These are phyloP conservation scores for Drosophila sp. DNA, from an alignment of 1,140 invertebrate genomes.

Conservation along the genomic window DNA sequence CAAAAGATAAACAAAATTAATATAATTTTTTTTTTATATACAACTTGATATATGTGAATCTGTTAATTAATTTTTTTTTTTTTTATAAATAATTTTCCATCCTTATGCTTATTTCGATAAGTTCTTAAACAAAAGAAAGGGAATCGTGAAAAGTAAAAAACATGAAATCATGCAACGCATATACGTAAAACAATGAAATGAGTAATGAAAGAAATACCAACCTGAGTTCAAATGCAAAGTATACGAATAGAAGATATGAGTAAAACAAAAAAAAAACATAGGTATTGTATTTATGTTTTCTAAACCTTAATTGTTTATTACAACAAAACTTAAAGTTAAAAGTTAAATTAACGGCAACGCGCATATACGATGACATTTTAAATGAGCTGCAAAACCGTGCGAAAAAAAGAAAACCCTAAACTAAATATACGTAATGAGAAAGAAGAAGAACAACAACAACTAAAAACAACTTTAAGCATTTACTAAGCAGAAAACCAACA, in stretches of 20 bases:
- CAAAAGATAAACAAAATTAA: slow-evolving; percentile 19
- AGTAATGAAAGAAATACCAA: slow-evolving; percentile 68
- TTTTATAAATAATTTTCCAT: slow-evolving; percentile 42
- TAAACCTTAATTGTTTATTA: slow-evolving; percentile 23
- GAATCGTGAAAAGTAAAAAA: not conserved
- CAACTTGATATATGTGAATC: not conserved
- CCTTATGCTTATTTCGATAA: slow-evolving; percentile 27
- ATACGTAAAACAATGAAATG: slow-evolving; percentile 69
- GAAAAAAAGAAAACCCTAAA: slow-evolving; percentile 45
- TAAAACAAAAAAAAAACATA: slow-evolving; percentile 26
- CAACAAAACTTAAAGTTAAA: slow-evolving; percentile 67
- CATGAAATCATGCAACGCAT: slow-evolving; percentile 63
- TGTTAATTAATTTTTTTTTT: slow-evolving; percentile 26
- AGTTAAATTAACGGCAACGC: slow-evolving; percentile 72
- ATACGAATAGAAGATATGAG: slow-evolving; percentile 79
- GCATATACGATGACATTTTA: slow-evolving; percentile 80
- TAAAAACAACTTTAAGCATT: slow-evolving; percentile 72
- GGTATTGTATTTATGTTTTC: slow-evolving; percentile 12
- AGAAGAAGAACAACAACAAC: slow-evolving; percentile 37
- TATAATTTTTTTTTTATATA: not conserved
- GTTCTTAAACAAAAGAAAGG: not conserved
- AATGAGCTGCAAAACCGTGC: slow-evolving; percentile 64
- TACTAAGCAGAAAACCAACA: slow-evolving; percentile 64
- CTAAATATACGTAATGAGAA: slow-evolving; percentile 65
- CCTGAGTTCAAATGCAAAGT: slow-evolving; percentile 83